Conservation (phyloP, 2,888 invertebrate species). For the Junonia oenone region DNA sequence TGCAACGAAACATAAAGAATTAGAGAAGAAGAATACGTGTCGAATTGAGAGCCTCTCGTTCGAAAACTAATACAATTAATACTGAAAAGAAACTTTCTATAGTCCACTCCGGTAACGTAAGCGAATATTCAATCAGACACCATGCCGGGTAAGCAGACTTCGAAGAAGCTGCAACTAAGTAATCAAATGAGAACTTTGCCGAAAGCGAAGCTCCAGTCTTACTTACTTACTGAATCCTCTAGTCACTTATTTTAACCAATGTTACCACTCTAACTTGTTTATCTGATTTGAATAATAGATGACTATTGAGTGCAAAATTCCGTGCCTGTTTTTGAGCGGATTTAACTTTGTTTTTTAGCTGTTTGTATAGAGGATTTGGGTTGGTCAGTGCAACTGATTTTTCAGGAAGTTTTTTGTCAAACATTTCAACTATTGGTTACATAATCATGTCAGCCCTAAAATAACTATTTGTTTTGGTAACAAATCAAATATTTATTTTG, state of each 20-base stretch:
- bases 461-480: too few relatives aligned
- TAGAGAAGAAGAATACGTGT: too few relatives aligned
- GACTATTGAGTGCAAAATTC: neutral
- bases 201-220: constrained; percentile 11
- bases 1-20: too few relatives aligned
- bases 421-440: too few relatives aligned
- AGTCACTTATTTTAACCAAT: constrained; percentile 13
- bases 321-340: neutral
- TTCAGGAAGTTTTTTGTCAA: too few relatives aligned
- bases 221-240: constrained; percentile 12
- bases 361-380: neutral
- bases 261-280: constrained; percentile 9
- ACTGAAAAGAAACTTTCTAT: neutral
- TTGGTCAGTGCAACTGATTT: neutral
- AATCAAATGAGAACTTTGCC: constrained; percentile 20
- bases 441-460: too few relatives aligned
- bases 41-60: too few relatives aligned
- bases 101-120: neutral
- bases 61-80: neutral
- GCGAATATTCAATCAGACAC: constrained; percentile 18
- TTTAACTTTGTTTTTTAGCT: neutral
- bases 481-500: too few relatives aligned
- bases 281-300: constrained; percentile 5
- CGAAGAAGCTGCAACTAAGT: constrained; percentile 16
- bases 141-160: constrained; percentile 5